Base-by-base conservation (phyloP, 2,797 vertebrate species). In the Lates japonicus region DNA sequence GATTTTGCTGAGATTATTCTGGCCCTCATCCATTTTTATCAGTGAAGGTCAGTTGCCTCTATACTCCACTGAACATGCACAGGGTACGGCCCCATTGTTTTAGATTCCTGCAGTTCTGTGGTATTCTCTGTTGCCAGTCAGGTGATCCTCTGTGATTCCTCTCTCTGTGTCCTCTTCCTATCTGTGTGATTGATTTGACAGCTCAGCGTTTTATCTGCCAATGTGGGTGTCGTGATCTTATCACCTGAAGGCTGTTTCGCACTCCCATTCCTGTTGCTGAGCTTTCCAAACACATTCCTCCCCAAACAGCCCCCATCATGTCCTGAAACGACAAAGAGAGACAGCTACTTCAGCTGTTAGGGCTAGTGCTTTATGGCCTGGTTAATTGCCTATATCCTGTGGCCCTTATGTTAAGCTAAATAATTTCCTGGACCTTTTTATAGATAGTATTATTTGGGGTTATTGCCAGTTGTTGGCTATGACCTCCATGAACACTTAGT, bases 181-280 rank as follows among this genome's bases (percentile, higher is more conserved):
- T 93, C 90, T 87, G 75, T 46, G 78, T 93, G 90, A 93, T 94
- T 93, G 90, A 95, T 94, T 93, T 92, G 93, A 93, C 94, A 93
- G 88, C 86, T 91, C 90, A 81, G 86, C 65, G 63, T 90, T 94
- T 90, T 90, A 92, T 94, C 92, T 94, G 86, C 86, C 90, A 86
- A 86, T 92, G 89, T 87, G 92, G 92, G 90, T 92, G 91, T 95
- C 70, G 78, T 80, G 94, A 94, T 93, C 92, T 93, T 93, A 95
- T 95, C 93, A 95, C 90, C 93, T 88, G 84, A 90, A 90, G 91
- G 89, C 93, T 90, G 93, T 86, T 92, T 90, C 90, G 88, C 84
- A 71, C 92, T 92, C 78, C 83, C 79, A 78, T 91, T 92, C 84
- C 87, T 89, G 84, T 84, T 87, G 83, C 76, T 9, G 69, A 85